Percentiles rank a stretch among this genome's conserved stretches.
These are phyloP conservation scores for Drosophila sechellia DNA, from an alignment of 1,140 invertebrate species.

Conservation along the genomic window DNA sequence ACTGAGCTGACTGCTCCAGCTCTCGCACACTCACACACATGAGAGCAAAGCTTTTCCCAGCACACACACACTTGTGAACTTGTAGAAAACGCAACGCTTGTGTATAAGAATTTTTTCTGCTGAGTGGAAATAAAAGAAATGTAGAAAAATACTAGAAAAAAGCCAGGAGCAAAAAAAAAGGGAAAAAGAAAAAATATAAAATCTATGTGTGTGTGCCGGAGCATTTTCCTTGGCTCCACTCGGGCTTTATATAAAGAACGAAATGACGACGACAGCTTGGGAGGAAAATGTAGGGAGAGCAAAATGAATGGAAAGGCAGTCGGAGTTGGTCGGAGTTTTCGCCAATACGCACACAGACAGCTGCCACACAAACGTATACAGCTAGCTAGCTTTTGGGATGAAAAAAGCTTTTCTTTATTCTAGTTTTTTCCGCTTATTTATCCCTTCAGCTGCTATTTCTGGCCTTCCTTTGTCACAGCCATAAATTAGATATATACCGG, in stretches of 20 bases:
- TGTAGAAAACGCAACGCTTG: constrained; percentile 58
- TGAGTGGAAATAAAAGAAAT: constrained; percentile 76
- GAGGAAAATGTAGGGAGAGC: constrained; percentile 27
- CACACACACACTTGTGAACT: constrained; percentile 25
- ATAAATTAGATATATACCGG: constrained; percentile 35
- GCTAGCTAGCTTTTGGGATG: constrained; percentile 52
- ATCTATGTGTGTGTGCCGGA: constrained; percentile 31
- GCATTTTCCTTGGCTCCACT: constrained; percentile 65
- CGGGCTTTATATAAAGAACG: constrained; percentile 71
- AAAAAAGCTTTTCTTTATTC: constrained; percentile 72
- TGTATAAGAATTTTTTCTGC: constrained; percentile 79
- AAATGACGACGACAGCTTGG: constrained; percentile 47
- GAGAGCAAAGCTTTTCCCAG: constrained; percentile 32
- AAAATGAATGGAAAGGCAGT: constrained; percentile 21
- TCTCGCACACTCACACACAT: constrained; percentile 49
- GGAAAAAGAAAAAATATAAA: constrained; percentile 25
- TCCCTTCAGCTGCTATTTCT: constrained; percentile 13
- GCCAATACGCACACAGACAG: constrained; percentile 80
- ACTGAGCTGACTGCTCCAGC: constrained; percentile 77
- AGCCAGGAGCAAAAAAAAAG: constrained; percentile 12
- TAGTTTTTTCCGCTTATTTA: constrained; percentile 20
- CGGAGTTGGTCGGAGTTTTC: constrained; percentile 63
- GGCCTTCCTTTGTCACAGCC: constrained; percentile 21
- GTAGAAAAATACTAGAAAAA: constrained; percentile 60
- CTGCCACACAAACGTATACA: constrained; percentile 67